phyloP scores from a whole-genome alignment of 2,113 vertebrate genomes.

The Saccopteryx bilineata region DNA sequence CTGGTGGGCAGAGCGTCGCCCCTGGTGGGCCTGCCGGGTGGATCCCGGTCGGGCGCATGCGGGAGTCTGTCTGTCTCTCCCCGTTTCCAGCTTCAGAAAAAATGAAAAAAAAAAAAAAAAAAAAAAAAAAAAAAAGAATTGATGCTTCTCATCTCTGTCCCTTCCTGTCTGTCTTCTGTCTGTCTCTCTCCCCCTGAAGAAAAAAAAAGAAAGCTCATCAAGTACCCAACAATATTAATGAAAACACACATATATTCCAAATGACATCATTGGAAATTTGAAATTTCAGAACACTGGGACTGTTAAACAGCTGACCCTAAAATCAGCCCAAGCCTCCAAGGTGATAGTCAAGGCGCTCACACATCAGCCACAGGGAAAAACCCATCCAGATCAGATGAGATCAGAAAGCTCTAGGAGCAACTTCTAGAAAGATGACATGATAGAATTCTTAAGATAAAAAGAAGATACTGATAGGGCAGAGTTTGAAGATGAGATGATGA shows the following conservation, averaged over 20 bases:
- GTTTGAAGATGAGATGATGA: not conserved
- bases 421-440: not conserved
- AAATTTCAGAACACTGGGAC: not conserved
- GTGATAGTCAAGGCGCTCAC: not conserved
- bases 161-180: no score
- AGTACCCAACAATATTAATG: not conserved
- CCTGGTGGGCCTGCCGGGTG: no score
- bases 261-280: not conserved
- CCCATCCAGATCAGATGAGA: not conserved
- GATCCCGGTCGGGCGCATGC: no score
- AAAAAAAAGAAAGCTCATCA: not conserved
- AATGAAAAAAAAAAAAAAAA: no score
- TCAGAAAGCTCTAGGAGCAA: not conserved
- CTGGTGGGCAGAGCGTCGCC: no score
- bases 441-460: not conserved
- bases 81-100: no score
- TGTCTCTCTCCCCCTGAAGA: no score
- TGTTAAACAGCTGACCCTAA: conserved; percentile 8
- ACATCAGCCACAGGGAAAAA: not conserved
- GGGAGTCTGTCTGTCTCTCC: no score
- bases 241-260: not conserved
- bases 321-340: not conserved
- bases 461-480: not conserved
- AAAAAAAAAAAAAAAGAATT: no score
- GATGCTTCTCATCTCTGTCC: no score